These are phyloP conservation scores for Xestia xanthographa DNA, from an alignment of 2,888 invertebrate genomes.

Conservation along the genomic window DNA sequence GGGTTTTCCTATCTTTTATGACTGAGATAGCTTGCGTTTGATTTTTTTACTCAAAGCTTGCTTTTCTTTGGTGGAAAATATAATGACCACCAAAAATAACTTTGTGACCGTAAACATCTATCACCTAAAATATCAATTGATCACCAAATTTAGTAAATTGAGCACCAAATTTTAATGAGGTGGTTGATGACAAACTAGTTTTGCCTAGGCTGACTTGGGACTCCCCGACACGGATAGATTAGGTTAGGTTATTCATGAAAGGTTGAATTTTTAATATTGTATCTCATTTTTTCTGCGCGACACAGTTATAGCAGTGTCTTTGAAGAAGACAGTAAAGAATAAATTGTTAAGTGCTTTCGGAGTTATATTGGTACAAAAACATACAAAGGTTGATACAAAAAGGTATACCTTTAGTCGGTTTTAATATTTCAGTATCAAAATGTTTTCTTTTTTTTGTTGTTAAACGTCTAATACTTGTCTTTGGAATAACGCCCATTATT, in stretches of 20 bases:
- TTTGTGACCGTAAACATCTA: no score
- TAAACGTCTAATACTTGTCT: background rate
- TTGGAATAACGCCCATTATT: background rate
- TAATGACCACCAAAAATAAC: no score
- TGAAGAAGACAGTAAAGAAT: background rate
- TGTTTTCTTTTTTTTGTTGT: constrained; percentile 6
- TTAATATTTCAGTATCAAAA: constrained; percentile 16
- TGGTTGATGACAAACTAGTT: no score
- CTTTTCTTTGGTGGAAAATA: background rate
- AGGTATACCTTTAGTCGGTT: background rate
- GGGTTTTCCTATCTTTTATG: constrained; percentile 47
- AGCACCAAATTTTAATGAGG: no score
- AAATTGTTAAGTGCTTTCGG: constrained; percentile 7
- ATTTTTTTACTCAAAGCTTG: background rate
- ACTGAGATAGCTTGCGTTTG: constrained; percentile 32
- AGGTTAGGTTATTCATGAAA: no score
- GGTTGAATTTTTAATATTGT: background rate
- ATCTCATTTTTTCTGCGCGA: background rate
- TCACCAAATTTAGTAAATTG: no score
- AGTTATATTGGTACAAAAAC: no score
- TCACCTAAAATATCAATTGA: no score
- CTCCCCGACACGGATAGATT: no score
- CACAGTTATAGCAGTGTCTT: background rate
- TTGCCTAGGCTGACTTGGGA: no score
- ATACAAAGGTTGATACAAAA: no score